Evolutionary conservation across 2,888 invertebrate genomes (phyloP), one percentile per base, ranked within the genome.

Genomic region (Gerosis bhagava): DNA sequence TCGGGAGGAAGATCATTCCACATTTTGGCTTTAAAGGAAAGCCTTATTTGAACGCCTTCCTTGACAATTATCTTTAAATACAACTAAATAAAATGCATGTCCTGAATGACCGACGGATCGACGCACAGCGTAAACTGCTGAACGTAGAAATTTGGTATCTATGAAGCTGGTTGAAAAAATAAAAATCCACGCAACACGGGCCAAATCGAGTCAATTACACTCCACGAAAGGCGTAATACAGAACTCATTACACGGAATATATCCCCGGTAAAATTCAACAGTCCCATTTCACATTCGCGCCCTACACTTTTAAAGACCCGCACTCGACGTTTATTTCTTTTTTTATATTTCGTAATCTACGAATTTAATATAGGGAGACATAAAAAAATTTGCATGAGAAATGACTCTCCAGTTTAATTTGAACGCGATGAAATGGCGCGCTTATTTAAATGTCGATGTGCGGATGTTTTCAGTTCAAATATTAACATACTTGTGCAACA

Each of bases 291-390:
- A 67, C 67, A 72, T 75, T 71, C 65, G 57, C 65, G 57, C 69
- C 67, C 37, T 32, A 37, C 45, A 37, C 31, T 75, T 77, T 75
- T 73, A 72, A 77, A 77, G 65, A 67, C 65, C 68, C 39, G 16
- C 19, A 73, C 77, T 79, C 77, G 73, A 73, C 77, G 70, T 78
- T 81, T 78, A 78, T 80, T 72, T 40, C 46, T 65, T 62, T 77
- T 80, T 79, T 78, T 78, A 75, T 77, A 77, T 74, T 77, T 75
- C 73, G 75, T 76, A 77, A 81, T 79, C 76, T 71, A 68, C 76
- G 73, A 74, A 77, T 77, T 79, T 81, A 77, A 80, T 78, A 81
- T 75, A 62, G 71, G 72, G 58, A 65, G 63, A 73, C 70, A 73
- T 77, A 80, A 80, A 78, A 77, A 73, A 69, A 61, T 60, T 62